phyloP scores from a whole-genome alignment of 30 jellyfish, hydroid and myxozoan genomes.

The Aurelia coerulea region DNA sequence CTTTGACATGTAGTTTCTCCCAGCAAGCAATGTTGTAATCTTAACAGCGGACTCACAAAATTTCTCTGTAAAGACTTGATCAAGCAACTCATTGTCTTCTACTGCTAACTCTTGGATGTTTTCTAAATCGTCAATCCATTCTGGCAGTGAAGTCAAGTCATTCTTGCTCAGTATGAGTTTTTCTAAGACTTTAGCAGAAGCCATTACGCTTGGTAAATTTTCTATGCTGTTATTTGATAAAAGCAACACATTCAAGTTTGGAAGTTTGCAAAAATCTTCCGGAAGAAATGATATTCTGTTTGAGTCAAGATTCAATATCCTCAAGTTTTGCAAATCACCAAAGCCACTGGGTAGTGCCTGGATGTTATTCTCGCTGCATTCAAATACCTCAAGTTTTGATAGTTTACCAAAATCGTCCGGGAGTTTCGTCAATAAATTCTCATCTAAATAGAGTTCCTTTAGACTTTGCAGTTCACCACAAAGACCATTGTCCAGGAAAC shows the following conservation, averaged over 20 bases:
- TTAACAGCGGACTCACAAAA: slow-evolving; percentile 57
- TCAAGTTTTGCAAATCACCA: slow-evolving; percentile 51
- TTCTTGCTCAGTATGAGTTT: slow-evolving; percentile 75
- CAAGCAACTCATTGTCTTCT: slow-evolving; percentile 55
- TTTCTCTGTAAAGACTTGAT: slow-evolving; percentile 57
- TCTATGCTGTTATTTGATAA: slow-evolving; percentile 60
- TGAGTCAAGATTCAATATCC: slow-evolving; percentile 58
- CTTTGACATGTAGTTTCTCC: slow-evolving; percentile 77
- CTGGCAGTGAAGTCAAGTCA: slow-evolving; percentile 59
- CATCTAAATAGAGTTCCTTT: slow-evolving; percentile 76
- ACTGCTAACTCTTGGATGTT: slow-evolving; percentile 68
- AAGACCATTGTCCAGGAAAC: slow-evolving; percentile 30
- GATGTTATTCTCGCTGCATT: slow-evolving; percentile 71
- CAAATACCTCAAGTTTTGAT: slow-evolving; percentile 48
- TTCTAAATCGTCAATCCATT: slow-evolving; percentile 78
- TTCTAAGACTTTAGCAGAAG: slow-evolving; percentile 48
- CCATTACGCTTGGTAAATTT: slow-evolving; percentile 60
- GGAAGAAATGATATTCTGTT: slow-evolving; percentile 71
- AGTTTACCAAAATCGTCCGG: slow-evolving; percentile 47
- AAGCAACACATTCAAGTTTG: slow-evolving; percentile 43
- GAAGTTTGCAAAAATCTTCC: slow-evolving; percentile 46
- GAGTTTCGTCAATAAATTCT: slow-evolving; percentile 44
- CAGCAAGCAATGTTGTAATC: slow-evolving; percentile 58
- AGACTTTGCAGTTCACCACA: slow-evolving; percentile 19
- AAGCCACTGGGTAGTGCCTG: slow-evolving; percentile 57